phyloP scores from a whole-genome alignment of 2,113 vertebrate genomes.

The Cebus imitator region DNA sequence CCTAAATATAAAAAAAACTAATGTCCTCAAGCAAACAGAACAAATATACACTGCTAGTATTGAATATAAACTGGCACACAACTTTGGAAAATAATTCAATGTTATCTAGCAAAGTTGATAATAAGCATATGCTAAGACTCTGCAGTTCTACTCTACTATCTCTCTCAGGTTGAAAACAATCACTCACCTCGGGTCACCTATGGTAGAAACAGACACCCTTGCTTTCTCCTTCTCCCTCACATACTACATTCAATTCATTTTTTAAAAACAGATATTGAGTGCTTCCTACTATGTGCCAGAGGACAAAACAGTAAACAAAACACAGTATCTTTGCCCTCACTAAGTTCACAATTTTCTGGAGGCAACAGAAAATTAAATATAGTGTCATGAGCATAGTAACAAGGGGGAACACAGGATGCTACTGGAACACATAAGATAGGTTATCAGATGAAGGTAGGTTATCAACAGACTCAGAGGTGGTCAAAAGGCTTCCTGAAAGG shows the following conservation, averaged over 20 bases:
- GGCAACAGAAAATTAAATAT: conserved; percentile 10
- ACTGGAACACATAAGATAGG: not conserved
- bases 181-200: not conserved
- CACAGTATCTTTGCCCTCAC: not conserved
- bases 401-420: not conserved
- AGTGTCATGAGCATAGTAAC: not conserved
- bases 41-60: not conserved
- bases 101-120: not conserved
- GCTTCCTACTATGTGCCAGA: not conserved
- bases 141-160: not conserved
- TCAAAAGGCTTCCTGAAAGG: not conserved
- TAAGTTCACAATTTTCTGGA: not conserved
- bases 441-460: not conserved
- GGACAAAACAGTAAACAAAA: not conserved
- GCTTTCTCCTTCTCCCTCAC: not conserved
- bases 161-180: not conserved
- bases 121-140: not conserved
- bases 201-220: not conserved
- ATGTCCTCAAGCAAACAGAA: conserved; percentile 23
- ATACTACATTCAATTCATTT: not conserved
- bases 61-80: not conserved
- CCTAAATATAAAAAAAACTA: not conserved
- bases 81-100: conserved; percentile 8
- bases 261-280: conserved; percentile 3
- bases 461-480: not conserved